A percentile compares a stretch with the other conserved stretches of the same genome.
These are phyloP conservation scores for Saturnia pavonia DNA, from an alignment of 2,888 invertebrate genomes.

Conservation along the genomic window DNA sequence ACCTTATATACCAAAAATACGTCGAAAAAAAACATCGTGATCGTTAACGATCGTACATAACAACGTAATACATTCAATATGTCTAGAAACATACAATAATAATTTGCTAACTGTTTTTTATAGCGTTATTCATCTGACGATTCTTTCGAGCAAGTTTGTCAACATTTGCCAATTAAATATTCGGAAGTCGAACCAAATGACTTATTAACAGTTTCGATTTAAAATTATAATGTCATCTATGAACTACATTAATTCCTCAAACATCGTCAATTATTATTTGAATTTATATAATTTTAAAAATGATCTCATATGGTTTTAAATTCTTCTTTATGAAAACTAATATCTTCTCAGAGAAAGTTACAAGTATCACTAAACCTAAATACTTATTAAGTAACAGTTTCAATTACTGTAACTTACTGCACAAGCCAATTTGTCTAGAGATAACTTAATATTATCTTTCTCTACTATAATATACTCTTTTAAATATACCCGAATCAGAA, in stretches of 20 bases:
- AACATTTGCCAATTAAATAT: slow-evolving; percentile 20
- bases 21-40: background rate
- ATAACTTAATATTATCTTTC: no score
- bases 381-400: no score
- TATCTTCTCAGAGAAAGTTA: no score
- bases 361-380: no score
- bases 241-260: background rate
- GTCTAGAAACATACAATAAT: background rate
- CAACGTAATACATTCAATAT: background rate
- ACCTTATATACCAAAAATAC: background rate
- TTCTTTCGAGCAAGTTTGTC: slow-evolving; percentile 21
- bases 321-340: slow-evolving; percentile 1
- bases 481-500: no score
- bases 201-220: background rate
- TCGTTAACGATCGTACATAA: no score
- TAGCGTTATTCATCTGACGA: slow-evolving; percentile 20
- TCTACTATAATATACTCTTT: no score
- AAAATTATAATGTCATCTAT: background rate
- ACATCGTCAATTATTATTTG: background rate
- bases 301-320: background rate
- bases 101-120: slow-evolving; percentile 12
- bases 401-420: background rate
- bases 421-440: background rate
- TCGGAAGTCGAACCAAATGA: slow-evolving; percentile 12
- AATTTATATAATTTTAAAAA: background rate